Evolutionary conservation across 1,140 invertebrate genomes (phyloP).

Genomic region (Plodia interpunctella): DNA sequence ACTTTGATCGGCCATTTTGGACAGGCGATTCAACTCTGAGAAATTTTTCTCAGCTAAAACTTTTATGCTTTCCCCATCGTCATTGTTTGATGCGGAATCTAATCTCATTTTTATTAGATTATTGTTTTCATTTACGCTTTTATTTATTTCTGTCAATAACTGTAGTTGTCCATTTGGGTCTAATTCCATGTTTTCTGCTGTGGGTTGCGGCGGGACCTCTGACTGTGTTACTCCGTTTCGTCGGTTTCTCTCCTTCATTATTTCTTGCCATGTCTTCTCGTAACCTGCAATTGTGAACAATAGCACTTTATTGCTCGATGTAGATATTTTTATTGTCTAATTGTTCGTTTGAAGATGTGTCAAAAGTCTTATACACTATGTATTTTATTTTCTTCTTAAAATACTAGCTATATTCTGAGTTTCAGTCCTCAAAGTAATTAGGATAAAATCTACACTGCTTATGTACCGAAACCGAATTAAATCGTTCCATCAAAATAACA

Average conservation of each 20-base stretch:
- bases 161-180: constrained; percentile 57
- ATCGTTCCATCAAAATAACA: too few species aligned
- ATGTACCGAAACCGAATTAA: too few species aligned
- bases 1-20: constrained; percentile 69
- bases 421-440: too few species aligned
- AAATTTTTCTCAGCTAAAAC: constrained; percentile 69
- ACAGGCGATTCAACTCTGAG: constrained; percentile 63
- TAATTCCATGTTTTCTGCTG: constrained; percentile 29
- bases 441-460: too few species aligned
- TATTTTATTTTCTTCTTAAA: too few species aligned
- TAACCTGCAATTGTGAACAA: constrained; percentile 62
- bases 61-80: constrained; percentile 55
- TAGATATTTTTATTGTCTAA: too few species aligned
- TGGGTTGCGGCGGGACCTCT: constrained; percentile 16
- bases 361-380: too few species aligned
- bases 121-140: constrained; percentile 69
- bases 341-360: too few species aligned
- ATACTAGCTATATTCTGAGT: too few species aligned
- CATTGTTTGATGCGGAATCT: constrained; percentile 30
- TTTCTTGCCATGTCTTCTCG: constrained; percentile 57
- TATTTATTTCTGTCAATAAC: constrained; percentile 67
- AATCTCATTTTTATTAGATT: constrained; percentile 67
- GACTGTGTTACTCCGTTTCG: constrained; percentile 28
- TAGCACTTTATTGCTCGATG: too few species aligned
- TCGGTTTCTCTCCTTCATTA: constrained; percentile 60